Percentiles rank a stretch among this genome's conserved stretches.
phyloP scores from a whole-genome alignment of 92 coral and sea anemone species.

The Phenganax subtilis region DNA sequence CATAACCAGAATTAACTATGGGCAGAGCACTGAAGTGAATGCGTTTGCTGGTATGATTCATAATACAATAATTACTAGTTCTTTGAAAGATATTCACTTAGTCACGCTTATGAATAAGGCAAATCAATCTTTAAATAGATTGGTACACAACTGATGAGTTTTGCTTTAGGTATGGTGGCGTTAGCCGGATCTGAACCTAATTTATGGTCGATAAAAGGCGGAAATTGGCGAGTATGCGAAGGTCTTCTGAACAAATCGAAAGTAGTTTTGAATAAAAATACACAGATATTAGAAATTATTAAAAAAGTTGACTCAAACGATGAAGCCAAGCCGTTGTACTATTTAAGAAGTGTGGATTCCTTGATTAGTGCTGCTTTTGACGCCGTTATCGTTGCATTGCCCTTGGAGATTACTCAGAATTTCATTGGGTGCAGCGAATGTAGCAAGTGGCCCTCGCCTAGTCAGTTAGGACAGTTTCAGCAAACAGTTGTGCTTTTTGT shows the following conservation, averaged over 20 bases:
- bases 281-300: slow-evolving; percentile 55
- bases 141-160: too few relatives aligned
- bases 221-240: slow-evolving; percentile 87
- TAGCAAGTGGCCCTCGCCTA: slow-evolving; percentile 66
- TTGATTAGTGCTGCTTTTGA: slow-evolving; percentile 53
- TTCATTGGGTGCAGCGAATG: slow-evolving; percentile 72
- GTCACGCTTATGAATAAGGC: too few relatives aligned
- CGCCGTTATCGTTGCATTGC: slow-evolving; percentile 85
- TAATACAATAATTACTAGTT: too few relatives aligned
- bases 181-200: slow-evolving; percentile 87
- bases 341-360: slow-evolving; percentile 47
- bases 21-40: slow-evolving; percentile 82
- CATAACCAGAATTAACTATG: slow-evolving; percentile 91
- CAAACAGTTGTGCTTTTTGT: slow-evolving; percentile 85
- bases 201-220: slow-evolving; percentile 91
- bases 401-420: slow-evolving; percentile 51
- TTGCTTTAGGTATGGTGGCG: slow-evolving; percentile 71
- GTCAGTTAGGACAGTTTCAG: slow-evolving; percentile 64
- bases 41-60: slow-evolving; percentile 85
- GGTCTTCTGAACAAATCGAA: slow-evolving; percentile 60
- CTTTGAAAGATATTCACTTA: too few relatives aligned
- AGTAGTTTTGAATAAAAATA: slow-evolving; percentile 62
- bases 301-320: slow-evolving; percentile 24
- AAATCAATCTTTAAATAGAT: too few relatives aligned
- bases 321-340: slow-evolving; percentile 48